phyloP scores from a whole-genome alignment of 2,113 vertebrate genomes.

The Charadrius vociferus region DNA sequence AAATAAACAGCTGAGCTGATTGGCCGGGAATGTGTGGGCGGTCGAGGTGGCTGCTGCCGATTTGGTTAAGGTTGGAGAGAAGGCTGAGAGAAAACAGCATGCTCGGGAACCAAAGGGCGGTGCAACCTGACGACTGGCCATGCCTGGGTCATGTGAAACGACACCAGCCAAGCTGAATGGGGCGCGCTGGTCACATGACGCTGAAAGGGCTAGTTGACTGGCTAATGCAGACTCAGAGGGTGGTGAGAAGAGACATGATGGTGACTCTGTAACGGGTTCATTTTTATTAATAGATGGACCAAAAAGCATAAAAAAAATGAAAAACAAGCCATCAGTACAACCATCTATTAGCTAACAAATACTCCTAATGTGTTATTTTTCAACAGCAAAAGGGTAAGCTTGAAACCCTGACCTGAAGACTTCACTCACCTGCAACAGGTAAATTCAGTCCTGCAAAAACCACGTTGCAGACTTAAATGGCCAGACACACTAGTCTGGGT shows the following conservation, averaged over 20 bases:
- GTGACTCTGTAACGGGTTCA: constrained; percentile 99
- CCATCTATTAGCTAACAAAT: constrained; percentile 86
- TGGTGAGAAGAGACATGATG: constrained; percentile 99
- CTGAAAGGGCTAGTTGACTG: constrained; percentile 99
- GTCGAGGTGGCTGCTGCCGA: constrained; percentile 91
- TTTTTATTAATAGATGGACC: constrained; percentile 99
- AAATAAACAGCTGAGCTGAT: constrained; percentile 96
- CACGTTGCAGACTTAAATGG: constrained; percentile 67
- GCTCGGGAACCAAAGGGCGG: constrained; percentile 99
- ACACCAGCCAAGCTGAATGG: constrained; percentile 99
- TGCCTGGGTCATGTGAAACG: constrained; percentile 99
- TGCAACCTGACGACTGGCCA: constrained; percentile 99
- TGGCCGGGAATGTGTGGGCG: constrained; percentile 94
- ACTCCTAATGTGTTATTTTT: constrained; percentile 77
- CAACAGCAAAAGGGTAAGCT: constrained; percentile 77
- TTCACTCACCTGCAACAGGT: constrained; percentile 80
- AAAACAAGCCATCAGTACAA: constrained; percentile 94
- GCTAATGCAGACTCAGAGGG: constrained; percentile 98
- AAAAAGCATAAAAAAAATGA: constrained; percentile 94
- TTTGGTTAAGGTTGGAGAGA: constrained; percentile 98
- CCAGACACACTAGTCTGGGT: constrained; percentile 71
- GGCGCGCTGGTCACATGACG: constrained; percentile 99
- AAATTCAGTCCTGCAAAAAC: constrained; percentile 77
- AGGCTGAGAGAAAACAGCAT: constrained; percentile 98
- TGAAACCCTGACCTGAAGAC: constrained; percentile 75